Evolutionary conservation across 2,888 invertebrate genomes (phyloP).

Genomic region (Rhagonycha fulva): DNA sequence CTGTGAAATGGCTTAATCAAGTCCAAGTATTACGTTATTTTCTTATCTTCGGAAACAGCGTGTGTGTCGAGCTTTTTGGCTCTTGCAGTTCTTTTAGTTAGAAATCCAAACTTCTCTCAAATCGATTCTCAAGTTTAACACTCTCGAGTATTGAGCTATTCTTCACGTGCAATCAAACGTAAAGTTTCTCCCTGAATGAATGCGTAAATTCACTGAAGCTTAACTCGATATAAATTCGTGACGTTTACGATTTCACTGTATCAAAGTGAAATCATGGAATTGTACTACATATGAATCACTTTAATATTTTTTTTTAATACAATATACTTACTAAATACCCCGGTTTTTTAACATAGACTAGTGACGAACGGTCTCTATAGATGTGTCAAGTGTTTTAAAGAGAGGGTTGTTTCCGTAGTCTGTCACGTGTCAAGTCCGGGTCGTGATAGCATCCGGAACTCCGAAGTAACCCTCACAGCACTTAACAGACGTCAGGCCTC

Average conservation of each 20-base stretch:
- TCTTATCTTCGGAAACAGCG: constrained; percentile 21
- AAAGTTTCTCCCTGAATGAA: constrained; percentile 51
- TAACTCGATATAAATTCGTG: constrained; percentile 31
- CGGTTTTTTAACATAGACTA: not conserved
- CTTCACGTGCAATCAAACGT: constrained; percentile 53
- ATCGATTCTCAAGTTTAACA: constrained; percentile 41
- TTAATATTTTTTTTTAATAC: not conserved
- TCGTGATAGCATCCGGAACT: constrained; percentile 40
- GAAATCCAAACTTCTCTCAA: constrained; percentile 33
- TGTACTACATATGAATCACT: constrained; percentile 4
- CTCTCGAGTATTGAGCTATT: constrained; percentile 50
- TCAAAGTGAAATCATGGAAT: not conserved
- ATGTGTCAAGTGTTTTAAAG: constrained; percentile 26
- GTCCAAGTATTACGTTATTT: constrained; percentile 14
- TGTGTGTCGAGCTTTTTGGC: constrained; percentile 24
- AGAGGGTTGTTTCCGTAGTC: constrained; percentile 39
- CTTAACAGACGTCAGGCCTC: constrained; percentile 46
- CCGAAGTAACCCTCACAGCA: constrained; percentile 39
- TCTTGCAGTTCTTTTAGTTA: constrained; percentile 19
- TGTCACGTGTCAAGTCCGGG: constrained; percentile 38
- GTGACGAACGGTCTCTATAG: constrained; percentile 1
- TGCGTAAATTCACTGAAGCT: constrained; percentile 46
- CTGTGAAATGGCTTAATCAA: constrained; percentile 5
- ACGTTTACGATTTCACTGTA: constrained; percentile 11
- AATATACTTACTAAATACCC: not conserved